A percentile compares a stretch with the other conserved stretches of the same genome.
Evolutionary conservation across 2,797 vertebrate species (phyloP).

Genomic region (Neosilurus hyrtlii): DNA sequence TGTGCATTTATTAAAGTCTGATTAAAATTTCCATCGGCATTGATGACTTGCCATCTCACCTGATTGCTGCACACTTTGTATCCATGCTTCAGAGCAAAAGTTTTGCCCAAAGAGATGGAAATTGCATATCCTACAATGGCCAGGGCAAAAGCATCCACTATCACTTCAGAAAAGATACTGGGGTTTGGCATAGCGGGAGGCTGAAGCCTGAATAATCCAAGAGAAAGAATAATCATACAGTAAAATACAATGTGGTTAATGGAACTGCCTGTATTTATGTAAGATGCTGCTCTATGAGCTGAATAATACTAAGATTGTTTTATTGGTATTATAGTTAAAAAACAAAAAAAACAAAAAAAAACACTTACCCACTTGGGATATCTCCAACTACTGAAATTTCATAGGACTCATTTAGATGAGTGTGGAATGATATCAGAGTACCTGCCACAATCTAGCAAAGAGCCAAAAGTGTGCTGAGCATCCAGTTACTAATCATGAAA

Average conservation of each 20-base stretch:
- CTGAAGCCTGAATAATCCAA: conserved; percentile 73
- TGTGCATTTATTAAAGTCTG: background rate
- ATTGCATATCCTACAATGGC: conserved; percentile 94
- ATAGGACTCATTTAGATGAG: conserved; percentile 71
- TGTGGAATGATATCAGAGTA: conserved; percentile 82
- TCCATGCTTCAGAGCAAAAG: conserved; percentile 92
- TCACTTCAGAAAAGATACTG: conserved; percentile 75
- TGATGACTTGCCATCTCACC: conserved; percentile 59
- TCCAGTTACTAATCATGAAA: background rate
- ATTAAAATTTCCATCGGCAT: background rate
- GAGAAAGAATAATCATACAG: background rate
- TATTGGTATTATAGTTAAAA: too few species aligned
- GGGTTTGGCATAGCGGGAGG: conserved; percentile 73
- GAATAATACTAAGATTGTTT: background rate
- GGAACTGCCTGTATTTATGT: background rate
- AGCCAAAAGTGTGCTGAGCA: background rate
- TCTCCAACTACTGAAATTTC: conserved; percentile 82
- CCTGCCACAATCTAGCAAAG: conserved; percentile 81
- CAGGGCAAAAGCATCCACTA: conserved; percentile 88
- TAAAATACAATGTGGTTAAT: background rate
- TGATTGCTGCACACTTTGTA: conserved; percentile 97
- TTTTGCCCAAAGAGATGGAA: conserved; percentile 94
- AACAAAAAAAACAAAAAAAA: background rate
- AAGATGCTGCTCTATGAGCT: background rate
- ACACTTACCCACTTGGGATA: conserved; percentile 87